phyloP scores from a whole-genome alignment of 1,140 invertebrate genomes.

The Panagrolaimus sp. region DNA sequence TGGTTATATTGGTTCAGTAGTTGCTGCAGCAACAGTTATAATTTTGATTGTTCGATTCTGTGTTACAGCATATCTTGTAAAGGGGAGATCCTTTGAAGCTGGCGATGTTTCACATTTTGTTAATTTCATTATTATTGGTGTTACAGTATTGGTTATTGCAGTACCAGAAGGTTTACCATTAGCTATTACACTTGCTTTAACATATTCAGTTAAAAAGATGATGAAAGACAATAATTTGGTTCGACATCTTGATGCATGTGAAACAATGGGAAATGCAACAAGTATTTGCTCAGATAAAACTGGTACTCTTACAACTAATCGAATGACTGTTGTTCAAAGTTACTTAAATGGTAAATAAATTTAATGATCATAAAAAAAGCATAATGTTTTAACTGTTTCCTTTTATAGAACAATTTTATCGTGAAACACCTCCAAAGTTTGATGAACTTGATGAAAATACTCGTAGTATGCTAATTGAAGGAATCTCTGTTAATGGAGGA shows the following conservation, averaged over 20 bases:
- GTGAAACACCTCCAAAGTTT: conserved; percentile 43
- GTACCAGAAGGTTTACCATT: conserved; percentile 56
- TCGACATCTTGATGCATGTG: conserved; percentile 54
- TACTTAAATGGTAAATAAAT: conserved; percentile 49
- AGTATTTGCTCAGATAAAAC: conserved; percentile 59
- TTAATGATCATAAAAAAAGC: background rate
- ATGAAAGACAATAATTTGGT: conserved; percentile 51
- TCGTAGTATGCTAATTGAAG: conserved; percentile 49
- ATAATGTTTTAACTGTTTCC: background rate
- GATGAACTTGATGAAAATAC: conserved; percentile 47
- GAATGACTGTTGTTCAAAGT: conserved; percentile 58
- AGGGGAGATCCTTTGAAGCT: conserved; percentile 39
- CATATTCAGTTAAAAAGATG: conserved; percentile 63
- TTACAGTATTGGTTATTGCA: conserved; percentile 58
- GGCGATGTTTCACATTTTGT: conserved; percentile 51
- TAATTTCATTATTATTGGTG: conserved; percentile 57
- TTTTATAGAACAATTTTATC: conserved; percentile 50
- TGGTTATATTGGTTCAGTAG: conserved; percentile 55
- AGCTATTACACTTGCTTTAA: conserved; percentile 43
- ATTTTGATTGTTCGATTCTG: conserved; percentile 49
- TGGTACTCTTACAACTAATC: conserved; percentile 59
- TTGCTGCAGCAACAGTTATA: conserved; percentile 47
- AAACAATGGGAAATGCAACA: conserved; percentile 58
- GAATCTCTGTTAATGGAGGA: conserved; percentile 55
- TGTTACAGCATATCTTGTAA: conserved; percentile 42